A percentile compares a stretch with the other conserved stretches of the same genome.
Conservation (phyloP, 2,888 invertebrate species). For the Tridacna gigas region DNA sequence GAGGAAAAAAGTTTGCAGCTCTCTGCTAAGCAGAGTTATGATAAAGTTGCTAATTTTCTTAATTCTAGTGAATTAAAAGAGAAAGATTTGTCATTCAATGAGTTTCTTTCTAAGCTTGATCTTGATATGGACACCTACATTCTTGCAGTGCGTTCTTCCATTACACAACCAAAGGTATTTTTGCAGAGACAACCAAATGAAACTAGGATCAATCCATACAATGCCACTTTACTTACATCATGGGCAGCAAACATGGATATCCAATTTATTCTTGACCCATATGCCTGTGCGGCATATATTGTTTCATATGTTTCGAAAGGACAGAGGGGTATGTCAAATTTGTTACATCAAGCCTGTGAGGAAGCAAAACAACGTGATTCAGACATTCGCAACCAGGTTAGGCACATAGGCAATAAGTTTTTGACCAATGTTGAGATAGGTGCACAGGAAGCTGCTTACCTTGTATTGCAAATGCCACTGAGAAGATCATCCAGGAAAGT, state of each 20-base stretch:
- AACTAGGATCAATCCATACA: conserved; percentile 60
- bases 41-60: conserved; percentile 4
- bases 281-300: conserved; percentile 57
- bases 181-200: conserved; percentile 43
- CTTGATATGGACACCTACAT: background rate
- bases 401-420: conserved; percentile 60
- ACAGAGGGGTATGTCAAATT: conserved; percentile 58
- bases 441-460: conserved; percentile 63
- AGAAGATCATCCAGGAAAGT: conserved; percentile 34
- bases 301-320: conserved; percentile 62
- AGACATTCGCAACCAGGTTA: conserved; percentile 56
- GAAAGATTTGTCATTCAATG: background rate
- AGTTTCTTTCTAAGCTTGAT: background rate
- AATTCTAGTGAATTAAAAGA: background rate
- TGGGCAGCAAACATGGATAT: conserved; percentile 59
- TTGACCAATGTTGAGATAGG: conserved; percentile 56
- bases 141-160: conserved; percentile 5
- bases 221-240: conserved; percentile 43
- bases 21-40: background rate
- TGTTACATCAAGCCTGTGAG: conserved; percentile 47
- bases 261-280: conserved; percentile 43
- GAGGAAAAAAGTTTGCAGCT: background rate
- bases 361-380: conserved; percentile 32
- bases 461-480: conserved; percentile 56
- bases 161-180: conserved; percentile 35